phyloP scores from a whole-genome alignment of 2,888 invertebrate genomes.

The Nematopogon swammerdamellus region DNA sequence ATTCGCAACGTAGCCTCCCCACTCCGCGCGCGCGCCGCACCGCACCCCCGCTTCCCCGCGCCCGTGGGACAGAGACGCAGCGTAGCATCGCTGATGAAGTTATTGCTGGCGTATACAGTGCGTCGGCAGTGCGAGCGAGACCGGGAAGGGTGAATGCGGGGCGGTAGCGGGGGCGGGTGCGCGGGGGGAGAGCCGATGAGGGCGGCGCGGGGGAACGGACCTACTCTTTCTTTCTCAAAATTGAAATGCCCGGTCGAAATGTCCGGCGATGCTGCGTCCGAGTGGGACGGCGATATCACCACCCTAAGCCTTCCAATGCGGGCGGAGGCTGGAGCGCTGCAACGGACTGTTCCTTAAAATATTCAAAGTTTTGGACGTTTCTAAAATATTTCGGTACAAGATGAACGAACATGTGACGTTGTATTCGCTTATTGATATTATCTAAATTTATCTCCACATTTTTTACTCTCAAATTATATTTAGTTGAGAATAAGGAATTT shows the following conservation, averaged over 20 bases:
- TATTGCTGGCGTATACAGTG: constrained; percentile 59
- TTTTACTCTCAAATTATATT: no score
- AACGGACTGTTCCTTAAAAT: no score
- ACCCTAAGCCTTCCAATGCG: constrained; percentile 47
- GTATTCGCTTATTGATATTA: no score
- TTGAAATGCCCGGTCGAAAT: constrained; percentile 60
- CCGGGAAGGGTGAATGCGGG: constrained; percentile 10
- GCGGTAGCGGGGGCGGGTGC: constrained; percentile 24
- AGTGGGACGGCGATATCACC: constrained; percentile 53
- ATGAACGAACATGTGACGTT: no score
- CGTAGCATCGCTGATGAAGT: constrained; percentile 48
- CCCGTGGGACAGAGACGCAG: constrained; percentile 39
- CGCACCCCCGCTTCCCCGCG: background rate
- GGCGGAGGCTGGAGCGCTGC: constrained; percentile 47
- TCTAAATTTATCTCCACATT: no score
- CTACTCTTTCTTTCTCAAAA: constrained; percentile 58
- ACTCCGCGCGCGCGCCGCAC: background rate
- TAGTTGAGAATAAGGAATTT: no score
- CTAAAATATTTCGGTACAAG: no score
- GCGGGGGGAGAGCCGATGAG: constrained; percentile 20
- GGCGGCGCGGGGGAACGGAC: constrained; percentile 30
- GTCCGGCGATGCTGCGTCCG: constrained; percentile 58
- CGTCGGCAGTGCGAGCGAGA: constrained; percentile 51
- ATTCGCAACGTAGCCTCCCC: constrained; percentile 35
- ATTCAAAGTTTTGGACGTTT: no score